phyloP scores from a whole-genome alignment of 2,888 invertebrate genomes.

The Limulus polyphemus region DNA sequence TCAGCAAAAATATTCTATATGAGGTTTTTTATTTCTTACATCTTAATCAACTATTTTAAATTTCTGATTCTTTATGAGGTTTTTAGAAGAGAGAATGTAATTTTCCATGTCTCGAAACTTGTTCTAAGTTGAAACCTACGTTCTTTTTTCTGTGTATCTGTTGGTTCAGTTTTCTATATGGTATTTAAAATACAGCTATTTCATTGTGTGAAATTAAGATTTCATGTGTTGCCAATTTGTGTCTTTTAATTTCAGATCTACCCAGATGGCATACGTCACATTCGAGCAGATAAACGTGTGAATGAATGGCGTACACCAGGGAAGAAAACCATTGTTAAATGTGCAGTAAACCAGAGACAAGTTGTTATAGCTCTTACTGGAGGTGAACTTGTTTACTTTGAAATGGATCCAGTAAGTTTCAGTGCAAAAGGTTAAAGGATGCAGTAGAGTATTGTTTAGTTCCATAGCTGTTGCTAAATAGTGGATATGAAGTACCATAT shows the following conservation, averaged over 20 bases:
- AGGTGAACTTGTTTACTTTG: constrained; percentile 96
- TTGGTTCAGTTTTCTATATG: too few species aligned
- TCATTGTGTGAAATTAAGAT: too few species aligned
- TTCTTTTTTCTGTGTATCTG: too few species aligned
- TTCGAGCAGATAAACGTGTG: constrained; percentile 91
- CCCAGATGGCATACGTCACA: constrained; percentile 87
- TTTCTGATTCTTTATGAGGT: too few species aligned
- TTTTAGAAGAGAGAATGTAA: too few species aligned
- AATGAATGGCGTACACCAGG: constrained; percentile 99
- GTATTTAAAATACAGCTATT: too few species aligned
- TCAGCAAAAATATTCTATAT: too few species aligned
- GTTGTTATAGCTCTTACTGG: constrained; percentile 96
- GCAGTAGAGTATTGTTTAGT: not conserved
- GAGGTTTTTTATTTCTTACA: too few species aligned
- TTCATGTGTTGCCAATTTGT: too few species aligned
- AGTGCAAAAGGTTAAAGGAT: not conserved
- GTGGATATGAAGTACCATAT: not conserved
- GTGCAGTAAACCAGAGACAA: constrained; percentile 96
- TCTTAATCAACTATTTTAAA: too few species aligned
- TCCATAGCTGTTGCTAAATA: not conserved
- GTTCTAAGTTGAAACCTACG: too few species aligned
- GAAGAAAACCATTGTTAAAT: constrained; percentile 90
- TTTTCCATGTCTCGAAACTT: too few species aligned
- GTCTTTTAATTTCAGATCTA: constrained; percentile 52
- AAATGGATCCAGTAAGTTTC: constrained; percentile 90